Evolutionary conservation across 2,113 vertebrate species (phyloP).

Genomic region (Copsychus sechellarum): DNA sequence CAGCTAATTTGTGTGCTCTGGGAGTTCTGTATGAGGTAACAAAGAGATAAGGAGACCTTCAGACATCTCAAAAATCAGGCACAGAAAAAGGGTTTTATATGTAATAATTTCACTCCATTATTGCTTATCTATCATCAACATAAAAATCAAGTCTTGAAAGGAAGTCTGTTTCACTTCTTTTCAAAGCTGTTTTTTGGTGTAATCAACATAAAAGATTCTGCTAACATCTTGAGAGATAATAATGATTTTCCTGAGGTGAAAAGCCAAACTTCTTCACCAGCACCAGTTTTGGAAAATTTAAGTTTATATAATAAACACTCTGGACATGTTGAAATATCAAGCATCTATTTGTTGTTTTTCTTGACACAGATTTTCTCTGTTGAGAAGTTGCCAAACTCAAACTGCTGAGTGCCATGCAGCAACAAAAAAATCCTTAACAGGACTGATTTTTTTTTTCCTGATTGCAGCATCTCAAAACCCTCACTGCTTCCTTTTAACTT

Average conservation of each 20-base stretch:
- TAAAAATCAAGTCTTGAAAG: background rate
- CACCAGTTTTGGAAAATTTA: background rate
- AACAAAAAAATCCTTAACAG: background rate
- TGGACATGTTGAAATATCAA: background rate
- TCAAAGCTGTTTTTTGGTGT: background rate
- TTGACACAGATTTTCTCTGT: background rate
- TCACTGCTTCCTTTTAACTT: background rate
- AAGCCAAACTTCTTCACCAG: background rate
- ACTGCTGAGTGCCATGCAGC: background rate
- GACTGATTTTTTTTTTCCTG: background rate
- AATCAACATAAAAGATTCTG: background rate
- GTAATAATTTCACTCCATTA: background rate
- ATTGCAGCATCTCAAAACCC: background rate
- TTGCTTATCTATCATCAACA: background rate
- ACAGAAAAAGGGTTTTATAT: background rate
- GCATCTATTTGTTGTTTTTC: background rate
- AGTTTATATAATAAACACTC: background rate
- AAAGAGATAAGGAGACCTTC: background rate
- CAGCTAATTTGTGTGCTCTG: background rate
- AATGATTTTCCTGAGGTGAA: background rate
- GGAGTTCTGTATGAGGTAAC: background rate
- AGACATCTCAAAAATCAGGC: background rate
- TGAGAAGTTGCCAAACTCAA: background rate
- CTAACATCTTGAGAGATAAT: background rate
- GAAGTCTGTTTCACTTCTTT: background rate